Percentiles rank a stretch among this genome's conserved stretches.
These are phyloP conservation scores for Trigoniulus corallinus DNA, from an alignment of 1,140 invertebrate genomes.

Conservation along the genomic window DNA sequence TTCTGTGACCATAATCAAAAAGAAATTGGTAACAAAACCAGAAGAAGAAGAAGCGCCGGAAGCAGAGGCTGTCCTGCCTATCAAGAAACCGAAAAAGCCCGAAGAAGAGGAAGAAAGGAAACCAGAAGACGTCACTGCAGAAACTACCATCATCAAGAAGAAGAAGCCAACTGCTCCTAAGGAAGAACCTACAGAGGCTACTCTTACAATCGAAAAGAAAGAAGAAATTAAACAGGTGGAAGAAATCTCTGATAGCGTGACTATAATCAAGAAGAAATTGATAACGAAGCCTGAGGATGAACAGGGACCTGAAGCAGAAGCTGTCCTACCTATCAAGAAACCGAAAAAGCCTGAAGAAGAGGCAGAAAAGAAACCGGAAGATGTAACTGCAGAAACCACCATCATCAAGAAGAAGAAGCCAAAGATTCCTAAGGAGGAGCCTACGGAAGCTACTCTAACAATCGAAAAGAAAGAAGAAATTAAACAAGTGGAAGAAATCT, in stretches of 20 bases:
- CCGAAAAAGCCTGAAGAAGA: slow-evolving; percentile 8
- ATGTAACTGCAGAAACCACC: slow-evolving; percentile 7
- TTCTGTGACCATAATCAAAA: too few relatives aligned
- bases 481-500: slow-evolving; percentile 16
- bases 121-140: slow-evolving; percentile 9
- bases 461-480: slow-evolving; percentile 8
- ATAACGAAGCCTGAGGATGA: too few relatives aligned
- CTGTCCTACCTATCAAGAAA: slow-evolving; percentile 1
- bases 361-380: slow-evolving; percentile 10
- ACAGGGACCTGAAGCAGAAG: slow-evolving; percentile 15
- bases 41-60: slow-evolving; percentile 20
- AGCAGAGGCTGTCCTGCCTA: slow-evolving; percentile 3
- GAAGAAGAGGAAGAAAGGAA: slow-evolving; percentile 10
- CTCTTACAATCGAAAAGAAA: slow-evolving; percentile 3
- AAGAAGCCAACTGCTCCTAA: slow-evolving; percentile 20
- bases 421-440: slow-evolving; percentile 19
- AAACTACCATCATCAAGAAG: slow-evolving; percentile 5
- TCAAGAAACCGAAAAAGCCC: slow-evolving; percentile 5
- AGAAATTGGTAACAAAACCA: too few relatives aligned
- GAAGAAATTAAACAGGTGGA: slow-evolving; percentile 14
- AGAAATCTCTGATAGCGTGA: slow-evolving; percentile 9
- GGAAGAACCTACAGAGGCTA: slow-evolving; percentile 14
- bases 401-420: slow-evolving; percentile 14
- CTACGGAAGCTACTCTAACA: slow-evolving; percentile 8
- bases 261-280: slow-evolving; percentile 1